Evolutionary conservation across 2,113 vertebrate genomes (phyloP), one percentile per base, ranked within the genome.

Genomic region (Hippolais icterina): DNA sequence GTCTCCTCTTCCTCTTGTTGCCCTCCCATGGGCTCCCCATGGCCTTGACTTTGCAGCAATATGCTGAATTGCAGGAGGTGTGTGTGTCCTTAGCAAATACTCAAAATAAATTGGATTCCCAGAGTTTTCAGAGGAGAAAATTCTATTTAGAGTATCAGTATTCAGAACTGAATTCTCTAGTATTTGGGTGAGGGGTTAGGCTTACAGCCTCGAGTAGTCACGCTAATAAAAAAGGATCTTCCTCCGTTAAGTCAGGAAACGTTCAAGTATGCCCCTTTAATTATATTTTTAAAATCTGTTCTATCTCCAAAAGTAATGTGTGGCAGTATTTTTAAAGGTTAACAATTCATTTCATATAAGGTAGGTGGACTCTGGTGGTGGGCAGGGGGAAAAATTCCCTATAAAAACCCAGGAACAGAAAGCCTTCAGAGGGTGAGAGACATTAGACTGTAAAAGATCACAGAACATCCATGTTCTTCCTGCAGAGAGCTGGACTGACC

Each of bases 321-420:
- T 52, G 56, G 53, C 17, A 82, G 27, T 69, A 70, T 70, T 83
- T 94, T 83, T 80, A 81, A 94, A 56, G 22, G 39, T 44, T 72
- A 90, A 80, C 83, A 79, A 80, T 81, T 70, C 10, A 47, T 84
- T 96, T 89, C 41, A 12, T 78, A 23, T 49, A 92, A 93, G 49
- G 74, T 44, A 86, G 46, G 42, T 54, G 57, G n/a, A 91, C 65
- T 91, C 24, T 82, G 50, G 31, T 0, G 1, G 41, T 53, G 41
- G 22, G 22, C 9, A 4, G 22, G 12, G 22, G 23, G 33, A 33
- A 44, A 66, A 88, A 31, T 72, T 53, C n/a, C 14, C 6, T 53
- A 29, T 75, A 82, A 90, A 96, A 93, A 60, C 42, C 37, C 20
- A 79, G 60, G 49, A 96, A 77, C 89, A 68, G 60, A 94, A 96